Percentiles rank a stretch among this genome's conserved stretches.
phyloP scores from a whole-genome alignment of 2,113 vertebrate species.

The Pseudopipra pipra region DNA sequence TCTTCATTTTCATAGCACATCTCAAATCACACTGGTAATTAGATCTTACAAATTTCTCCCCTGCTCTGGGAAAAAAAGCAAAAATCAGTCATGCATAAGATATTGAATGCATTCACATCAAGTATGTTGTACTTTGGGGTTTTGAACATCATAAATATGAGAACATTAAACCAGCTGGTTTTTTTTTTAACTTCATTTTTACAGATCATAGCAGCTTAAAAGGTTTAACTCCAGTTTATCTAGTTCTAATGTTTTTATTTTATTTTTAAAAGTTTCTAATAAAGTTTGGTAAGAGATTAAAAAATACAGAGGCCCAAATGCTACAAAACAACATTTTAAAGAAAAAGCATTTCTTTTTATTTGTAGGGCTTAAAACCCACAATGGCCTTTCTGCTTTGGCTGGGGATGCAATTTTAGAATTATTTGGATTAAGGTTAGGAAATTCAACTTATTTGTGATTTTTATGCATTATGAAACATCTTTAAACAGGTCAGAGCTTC shows the following conservation, averaged over 20 bases:
- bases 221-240: slow-evolving; percentile 37
- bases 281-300: neutral
- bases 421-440: neutral
- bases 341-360: neutral
- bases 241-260: neutral
- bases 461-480: neutral
- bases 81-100: slow-evolving; percentile 32
- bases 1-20: slow-evolving; percentile 55
- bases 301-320: neutral
- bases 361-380: neutral
- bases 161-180: neutral
- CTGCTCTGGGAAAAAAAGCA: slow-evolving; percentile 30
- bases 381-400: neutral
- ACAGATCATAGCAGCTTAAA: slow-evolving; percentile 29
- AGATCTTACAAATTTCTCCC: slow-evolving; percentile 34
- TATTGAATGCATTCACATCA: neutral
- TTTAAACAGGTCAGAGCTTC: neutral
- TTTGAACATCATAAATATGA: slow-evolving; percentile 37
- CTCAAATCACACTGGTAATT: neutral
- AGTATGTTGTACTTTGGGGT: neutral
- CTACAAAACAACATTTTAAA: neutral
- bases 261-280: neutral
- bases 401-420: neutral
- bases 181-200: neutral
- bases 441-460: neutral